These are phyloP conservation scores for Lagocephalus sceleratus DNA, from an alignment of 2,797 vertebrate species.

Conservation along the genomic window DNA sequence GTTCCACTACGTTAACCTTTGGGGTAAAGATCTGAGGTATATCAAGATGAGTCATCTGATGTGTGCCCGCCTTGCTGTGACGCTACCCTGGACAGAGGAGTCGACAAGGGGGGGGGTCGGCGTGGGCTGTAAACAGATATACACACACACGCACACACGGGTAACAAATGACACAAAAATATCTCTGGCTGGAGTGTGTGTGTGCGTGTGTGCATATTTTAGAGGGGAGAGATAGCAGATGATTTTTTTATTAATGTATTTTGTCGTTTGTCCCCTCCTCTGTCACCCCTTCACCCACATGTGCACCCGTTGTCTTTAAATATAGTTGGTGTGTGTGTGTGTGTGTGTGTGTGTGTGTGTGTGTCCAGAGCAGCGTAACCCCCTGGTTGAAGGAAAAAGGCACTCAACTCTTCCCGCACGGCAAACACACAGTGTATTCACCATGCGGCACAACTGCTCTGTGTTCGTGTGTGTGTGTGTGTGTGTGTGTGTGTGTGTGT, in stretches of 20 bases:
- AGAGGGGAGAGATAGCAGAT: slow-evolving; percentile 8
- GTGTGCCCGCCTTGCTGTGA: slow-evolving; percentile 80
- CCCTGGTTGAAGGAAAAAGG: slow-evolving; percentile 93
- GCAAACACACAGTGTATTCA: slow-evolving; percentile 67
- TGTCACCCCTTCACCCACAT: too few relatives aligned
- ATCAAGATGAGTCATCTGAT: slow-evolving; percentile 97
- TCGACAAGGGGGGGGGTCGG: slow-evolving; percentile 47
- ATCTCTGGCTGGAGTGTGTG: slow-evolving; percentile 73
- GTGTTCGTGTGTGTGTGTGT: slow-evolving; percentile 25
- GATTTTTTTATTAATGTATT: slow-evolving; percentile 4
- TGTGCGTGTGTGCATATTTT: slow-evolving; percentile 59
- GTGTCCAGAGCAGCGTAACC: slow-evolving; percentile 80
- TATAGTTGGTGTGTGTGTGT: slow-evolving; percentile 20
- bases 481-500: slow-evolving; percentile 17
- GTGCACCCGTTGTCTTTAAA: too few relatives aligned
- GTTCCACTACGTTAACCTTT: slow-evolving; percentile 90
- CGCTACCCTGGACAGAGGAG: slow-evolving; percentile 64
- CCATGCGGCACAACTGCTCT: slow-evolving; percentile 69
- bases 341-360: slow-evolving; percentile 25
- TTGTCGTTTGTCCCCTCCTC: too few relatives aligned
- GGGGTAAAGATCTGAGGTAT: slow-evolving; percentile 99
- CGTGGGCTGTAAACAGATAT: slow-evolving; percentile 56
- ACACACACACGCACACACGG: slow-evolving; percentile 61
- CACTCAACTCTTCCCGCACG: slow-evolving; percentile 86
- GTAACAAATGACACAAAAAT: slow-evolving; percentile 82